Evolutionary conservation across 2,797 vertebrate genomes (phyloP).

Genomic region (Rhodeus uyekii): DNA sequence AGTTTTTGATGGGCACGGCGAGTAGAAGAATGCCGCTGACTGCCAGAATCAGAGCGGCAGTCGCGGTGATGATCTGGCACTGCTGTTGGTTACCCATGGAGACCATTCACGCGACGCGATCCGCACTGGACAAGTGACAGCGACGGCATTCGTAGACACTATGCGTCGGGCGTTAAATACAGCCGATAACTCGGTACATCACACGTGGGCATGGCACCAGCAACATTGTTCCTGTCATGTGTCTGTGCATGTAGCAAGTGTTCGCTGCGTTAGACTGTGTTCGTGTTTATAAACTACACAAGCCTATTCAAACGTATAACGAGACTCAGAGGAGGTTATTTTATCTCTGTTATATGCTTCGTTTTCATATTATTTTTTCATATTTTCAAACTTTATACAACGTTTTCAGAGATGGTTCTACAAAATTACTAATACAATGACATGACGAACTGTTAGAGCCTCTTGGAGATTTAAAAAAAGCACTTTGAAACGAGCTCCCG

Average conservation of each 20-base stretch:
- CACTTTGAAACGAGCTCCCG: too few relatives aligned
- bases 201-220: slow-evolving; percentile 39
- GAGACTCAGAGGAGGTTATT: neutral
- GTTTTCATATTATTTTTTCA: neutral
- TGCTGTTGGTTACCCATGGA: slow-evolving; percentile 62
- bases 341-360: neutral
- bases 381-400: neutral
- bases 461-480: too few relatives aligned
- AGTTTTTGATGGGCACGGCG: slow-evolving; percentile 69
- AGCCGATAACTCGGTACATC: neutral
- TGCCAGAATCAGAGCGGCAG: slow-evolving; percentile 69
- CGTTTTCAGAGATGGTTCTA: neutral
- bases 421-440: neutral
- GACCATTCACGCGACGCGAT: neutral
- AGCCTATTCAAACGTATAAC: neutral
- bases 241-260: neutral
- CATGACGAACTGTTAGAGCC: neutral
- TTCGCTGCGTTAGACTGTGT: neutral
- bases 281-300: neutral
- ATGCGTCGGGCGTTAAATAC: neutral
- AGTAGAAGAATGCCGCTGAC: slow-evolving; percentile 80
- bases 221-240: neutral
- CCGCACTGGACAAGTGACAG: neutral
- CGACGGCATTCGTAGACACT: neutral
- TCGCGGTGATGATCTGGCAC: slow-evolving; percentile 58